phyloP scores from a whole-genome alignment of 2,113 vertebrate genomes.

The Plecturocebus donacophilus region DNA sequence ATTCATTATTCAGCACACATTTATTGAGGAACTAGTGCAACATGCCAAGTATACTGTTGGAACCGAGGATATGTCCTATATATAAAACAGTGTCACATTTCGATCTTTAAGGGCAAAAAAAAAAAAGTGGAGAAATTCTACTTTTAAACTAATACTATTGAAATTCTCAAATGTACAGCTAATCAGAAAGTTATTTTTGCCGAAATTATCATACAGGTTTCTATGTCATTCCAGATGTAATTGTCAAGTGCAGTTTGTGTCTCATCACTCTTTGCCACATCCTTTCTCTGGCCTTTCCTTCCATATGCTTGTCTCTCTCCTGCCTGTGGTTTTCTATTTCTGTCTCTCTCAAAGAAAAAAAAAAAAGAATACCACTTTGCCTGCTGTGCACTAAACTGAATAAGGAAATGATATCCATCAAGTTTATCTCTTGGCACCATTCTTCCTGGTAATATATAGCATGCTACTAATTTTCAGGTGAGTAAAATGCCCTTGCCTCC shows the following conservation, averaged over 20 bases:
- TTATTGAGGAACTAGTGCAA: neutral
- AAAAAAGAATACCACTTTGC: constrained; percentile 32
- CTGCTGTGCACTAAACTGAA: constrained; percentile 65
- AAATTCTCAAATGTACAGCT: constrained; percentile 8
- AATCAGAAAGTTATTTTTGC: constrained; percentile 51
- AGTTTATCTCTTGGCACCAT: constrained; percentile 51
- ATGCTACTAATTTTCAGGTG: constrained; percentile 59
- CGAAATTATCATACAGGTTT: constrained; percentile 48
- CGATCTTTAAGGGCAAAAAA: neutral
- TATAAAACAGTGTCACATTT: neutral
- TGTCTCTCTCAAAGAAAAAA: neutral
- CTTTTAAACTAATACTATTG: constrained; percentile 6
- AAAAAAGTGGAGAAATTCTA: neutral
- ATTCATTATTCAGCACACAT: neutral
- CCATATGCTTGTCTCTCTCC: constrained; percentile 67
- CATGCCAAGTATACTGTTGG: neutral
- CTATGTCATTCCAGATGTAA: constrained; percentile 43
- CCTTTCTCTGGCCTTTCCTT: constrained; percentile 70
- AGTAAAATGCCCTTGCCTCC: constrained; percentile 43
- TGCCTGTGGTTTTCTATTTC: constrained; percentile 67
- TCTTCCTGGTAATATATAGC: constrained; percentile 50
- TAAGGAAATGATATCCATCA: constrained; percentile 61
- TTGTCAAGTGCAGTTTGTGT: constrained; percentile 52
- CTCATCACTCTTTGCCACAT: constrained; percentile 37
- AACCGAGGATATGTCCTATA: neutral